phyloP scores from a whole-genome alignment of 2,797 vertebrate species.

The Phyllotis vaccarum region DNA sequence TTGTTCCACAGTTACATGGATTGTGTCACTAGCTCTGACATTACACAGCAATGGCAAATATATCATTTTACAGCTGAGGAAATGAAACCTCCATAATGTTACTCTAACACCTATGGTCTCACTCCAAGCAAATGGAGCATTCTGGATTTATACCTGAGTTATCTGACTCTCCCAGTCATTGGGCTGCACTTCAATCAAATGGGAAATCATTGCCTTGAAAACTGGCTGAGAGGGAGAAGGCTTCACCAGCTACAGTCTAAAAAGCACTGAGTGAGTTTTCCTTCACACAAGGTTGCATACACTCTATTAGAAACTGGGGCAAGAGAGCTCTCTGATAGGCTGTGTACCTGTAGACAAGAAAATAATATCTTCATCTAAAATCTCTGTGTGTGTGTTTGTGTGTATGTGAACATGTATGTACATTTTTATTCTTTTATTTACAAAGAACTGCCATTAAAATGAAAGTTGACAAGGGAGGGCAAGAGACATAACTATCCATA shows the following conservation, averaged over 20 bases:
- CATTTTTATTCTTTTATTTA: slow-evolving; percentile 63
- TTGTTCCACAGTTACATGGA: too few species aligned
- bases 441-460: slow-evolving; percentile 58
- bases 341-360: slow-evolving; percentile 73
- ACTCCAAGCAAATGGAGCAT: not conserved
- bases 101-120: not conserved
- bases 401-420: not conserved
- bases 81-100: not conserved
- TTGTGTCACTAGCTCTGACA: not conserved
- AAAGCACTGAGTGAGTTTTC: not conserved
- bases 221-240: not conserved
- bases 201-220: not conserved
- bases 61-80: not conserved
- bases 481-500: slow-evolving; percentile 6
- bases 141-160: not conserved
- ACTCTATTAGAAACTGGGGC: slow-evolving; percentile 68
- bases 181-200: not conserved
- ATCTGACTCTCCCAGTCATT: not conserved
- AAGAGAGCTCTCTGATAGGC: slow-evolving; percentile 64
- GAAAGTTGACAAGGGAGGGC: slow-evolving; percentile 29
- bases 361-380: slow-evolving; percentile 74
- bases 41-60: not conserved
- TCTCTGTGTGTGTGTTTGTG: accelerated
- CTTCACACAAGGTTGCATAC: slow-evolving; percentile 62
- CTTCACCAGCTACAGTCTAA: not conserved